Conservation (phyloP, 2,113 vertebrate genomes). For the Sardina pilchardus region DNA sequence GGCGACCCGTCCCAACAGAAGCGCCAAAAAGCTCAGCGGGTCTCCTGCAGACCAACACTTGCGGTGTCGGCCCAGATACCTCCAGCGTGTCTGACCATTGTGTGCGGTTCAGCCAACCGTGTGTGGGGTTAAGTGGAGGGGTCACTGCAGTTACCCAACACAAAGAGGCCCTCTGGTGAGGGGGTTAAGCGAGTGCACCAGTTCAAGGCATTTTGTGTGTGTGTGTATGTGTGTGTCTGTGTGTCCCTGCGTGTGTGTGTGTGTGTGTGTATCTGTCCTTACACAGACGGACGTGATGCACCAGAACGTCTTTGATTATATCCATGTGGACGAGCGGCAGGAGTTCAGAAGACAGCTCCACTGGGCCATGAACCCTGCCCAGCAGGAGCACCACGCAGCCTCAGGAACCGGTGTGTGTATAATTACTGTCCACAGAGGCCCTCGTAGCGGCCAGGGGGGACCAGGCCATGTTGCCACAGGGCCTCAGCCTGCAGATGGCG, state of each 20-base stretch:
- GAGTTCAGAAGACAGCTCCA: conserved; percentile 85
- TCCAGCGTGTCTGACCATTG: background rate
- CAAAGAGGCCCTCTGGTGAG: conserved; percentile 34
- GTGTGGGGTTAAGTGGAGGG: conserved; percentile 41
- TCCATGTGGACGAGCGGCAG: conserved; percentile 85
- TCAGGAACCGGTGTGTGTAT: conserved; percentile 69
- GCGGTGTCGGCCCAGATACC: conserved; percentile 27
- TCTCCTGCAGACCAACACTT: conserved; percentile 28
- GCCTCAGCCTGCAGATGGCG: background rate
- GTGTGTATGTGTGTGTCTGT: conserved; percentile 30
- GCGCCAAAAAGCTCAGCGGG: background rate
- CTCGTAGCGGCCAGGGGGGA: background rate
- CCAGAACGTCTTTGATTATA: conserved; percentile 87
- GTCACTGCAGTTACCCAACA: conserved; percentile 28
- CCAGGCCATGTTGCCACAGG: background rate
- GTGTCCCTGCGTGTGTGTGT: conserved; percentile 25
- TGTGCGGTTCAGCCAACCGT: conserved; percentile 19
- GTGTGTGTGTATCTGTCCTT: background rate
- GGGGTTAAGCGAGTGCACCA: conserved; percentile 15
- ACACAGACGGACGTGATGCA: conserved; percentile 86
- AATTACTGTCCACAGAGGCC: conserved; percentile 17
- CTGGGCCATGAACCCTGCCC: conserved; percentile 85
- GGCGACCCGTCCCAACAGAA: background rate
- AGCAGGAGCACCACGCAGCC: conserved; percentile 51
- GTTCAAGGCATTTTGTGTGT: conserved; percentile 14